phyloP scores from a whole-genome alignment of 1,140 invertebrate genomes.

The Calliphora vicina region DNA sequence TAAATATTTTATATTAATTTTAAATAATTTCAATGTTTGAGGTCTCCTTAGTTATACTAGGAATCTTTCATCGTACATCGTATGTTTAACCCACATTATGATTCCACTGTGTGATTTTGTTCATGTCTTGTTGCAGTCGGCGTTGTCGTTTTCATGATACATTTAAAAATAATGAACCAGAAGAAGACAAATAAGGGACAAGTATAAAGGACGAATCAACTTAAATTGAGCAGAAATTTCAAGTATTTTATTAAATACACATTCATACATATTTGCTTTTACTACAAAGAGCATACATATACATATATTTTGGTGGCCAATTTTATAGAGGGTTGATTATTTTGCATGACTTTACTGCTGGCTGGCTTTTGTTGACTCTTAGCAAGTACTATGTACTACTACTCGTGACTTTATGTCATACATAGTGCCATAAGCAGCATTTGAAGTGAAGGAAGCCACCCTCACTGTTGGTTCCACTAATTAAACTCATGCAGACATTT shows the following conservation, averaged over 20 bases:
- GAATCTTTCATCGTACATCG: not conserved
- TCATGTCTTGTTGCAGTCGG: not conserved
- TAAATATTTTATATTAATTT: not conserved
- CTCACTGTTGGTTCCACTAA: too few relatives aligned
- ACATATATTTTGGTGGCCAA: not conserved
- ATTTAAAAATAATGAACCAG: not conserved
- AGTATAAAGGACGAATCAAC: not conserved
- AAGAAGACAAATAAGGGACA: not conserved
- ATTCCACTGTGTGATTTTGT: not conserved
- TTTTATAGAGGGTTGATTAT: not conserved
- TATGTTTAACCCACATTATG: not conserved
- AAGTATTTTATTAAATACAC: not conserved
- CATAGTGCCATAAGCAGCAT: too few relatives aligned
- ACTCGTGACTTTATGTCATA: too few relatives aligned
- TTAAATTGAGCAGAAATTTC: conserved; percentile 13
- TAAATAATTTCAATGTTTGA: too few relatives aligned
- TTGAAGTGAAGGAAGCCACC: too few relatives aligned
- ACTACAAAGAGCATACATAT: too few relatives aligned
- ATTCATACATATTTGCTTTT: too few relatives aligned
- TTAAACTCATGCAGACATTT: too few relatives aligned
- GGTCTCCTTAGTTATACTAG: not conserved
- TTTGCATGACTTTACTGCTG: not conserved
- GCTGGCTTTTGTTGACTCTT: too few relatives aligned
- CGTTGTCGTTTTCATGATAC: not conserved
- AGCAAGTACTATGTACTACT: too few relatives aligned